Evolutionary conservation across 2,797 vertebrate genomes (phyloP).

Genomic region (Anisognathus igniventris): DNA sequence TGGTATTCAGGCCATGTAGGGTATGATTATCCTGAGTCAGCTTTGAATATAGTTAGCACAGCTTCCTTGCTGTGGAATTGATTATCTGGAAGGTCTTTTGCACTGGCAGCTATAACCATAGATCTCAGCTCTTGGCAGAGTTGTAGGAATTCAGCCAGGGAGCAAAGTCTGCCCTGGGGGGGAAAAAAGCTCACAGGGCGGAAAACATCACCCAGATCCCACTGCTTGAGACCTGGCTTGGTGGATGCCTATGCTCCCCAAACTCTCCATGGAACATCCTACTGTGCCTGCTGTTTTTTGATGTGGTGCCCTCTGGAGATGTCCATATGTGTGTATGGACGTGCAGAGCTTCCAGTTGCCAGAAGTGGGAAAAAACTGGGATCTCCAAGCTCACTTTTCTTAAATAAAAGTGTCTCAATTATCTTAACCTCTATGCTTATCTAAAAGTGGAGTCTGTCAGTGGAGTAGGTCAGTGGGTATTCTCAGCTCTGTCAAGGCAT

Average conservation of each 20-base stretch:
- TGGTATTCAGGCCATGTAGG: neutral
- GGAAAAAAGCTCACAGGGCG: accelerated
- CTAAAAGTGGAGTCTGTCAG: neutral
- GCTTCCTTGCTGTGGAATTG: neutral
- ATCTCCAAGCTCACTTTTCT: neutral
- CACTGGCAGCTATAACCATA: neutral
- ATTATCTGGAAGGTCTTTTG: neutral
- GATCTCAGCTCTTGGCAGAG: neutral
- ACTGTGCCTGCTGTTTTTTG: neutral
- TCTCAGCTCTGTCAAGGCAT: neutral
- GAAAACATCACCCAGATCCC: neutral
- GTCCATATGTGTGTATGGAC: accelerated
- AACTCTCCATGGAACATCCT: neutral
- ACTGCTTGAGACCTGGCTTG: neutral
- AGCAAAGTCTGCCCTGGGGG: accelerated
- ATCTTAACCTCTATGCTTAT: neutral
- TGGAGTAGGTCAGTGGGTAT: neutral
- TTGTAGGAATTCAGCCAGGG: accelerated
- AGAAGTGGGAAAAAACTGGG: neutral
- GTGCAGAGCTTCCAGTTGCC: accelerated
- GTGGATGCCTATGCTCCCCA: neutral
- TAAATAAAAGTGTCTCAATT: neutral
- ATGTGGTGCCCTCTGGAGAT: neutral
- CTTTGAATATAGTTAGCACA: neutral
- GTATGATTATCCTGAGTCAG: neutral